Conservation (phyloP, 2,888 invertebrate species). For the Clitarchus hookeri region DNA sequence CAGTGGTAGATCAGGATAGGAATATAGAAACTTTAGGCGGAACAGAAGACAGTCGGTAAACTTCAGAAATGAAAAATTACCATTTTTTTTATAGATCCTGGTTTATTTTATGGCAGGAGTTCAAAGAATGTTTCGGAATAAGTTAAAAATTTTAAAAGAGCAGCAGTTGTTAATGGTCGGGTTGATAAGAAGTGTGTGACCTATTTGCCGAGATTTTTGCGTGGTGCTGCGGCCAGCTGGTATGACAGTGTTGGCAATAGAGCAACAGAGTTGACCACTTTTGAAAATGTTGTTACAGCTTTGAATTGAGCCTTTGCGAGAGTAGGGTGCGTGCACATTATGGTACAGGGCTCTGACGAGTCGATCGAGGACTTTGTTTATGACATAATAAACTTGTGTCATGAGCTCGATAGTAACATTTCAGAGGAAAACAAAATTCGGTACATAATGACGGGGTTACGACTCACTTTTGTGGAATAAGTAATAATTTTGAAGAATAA, state of each 20-base stretch:
- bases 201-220: background rate
- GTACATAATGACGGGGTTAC: background rate
- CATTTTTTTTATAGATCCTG: background rate
- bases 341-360: background rate
- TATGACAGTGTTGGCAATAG: background rate
- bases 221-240: background rate
- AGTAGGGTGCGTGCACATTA: background rate
- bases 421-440: background rate
- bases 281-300: background rate
- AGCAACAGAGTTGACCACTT: background rate
- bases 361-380: background rate
- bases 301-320: background rate
- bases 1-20: too few relatives aligned
- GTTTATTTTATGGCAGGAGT: background rate
- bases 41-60: too few relatives aligned
- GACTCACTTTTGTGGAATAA: background rate
- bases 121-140: background rate
- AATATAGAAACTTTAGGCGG: too few relatives aligned
- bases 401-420: background rate
- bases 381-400: background rate
- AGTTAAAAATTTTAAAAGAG: background rate
- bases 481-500: background rate
- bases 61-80: background rate
- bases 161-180: background rate
- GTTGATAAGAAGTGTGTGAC: background rate